Percentiles rank a stretch among this genome's conserved stretches.
Evolutionary conservation across 2,797 vertebrate genomes (phyloP).

Genomic region (Oreonectes daqikongensis): DNA sequence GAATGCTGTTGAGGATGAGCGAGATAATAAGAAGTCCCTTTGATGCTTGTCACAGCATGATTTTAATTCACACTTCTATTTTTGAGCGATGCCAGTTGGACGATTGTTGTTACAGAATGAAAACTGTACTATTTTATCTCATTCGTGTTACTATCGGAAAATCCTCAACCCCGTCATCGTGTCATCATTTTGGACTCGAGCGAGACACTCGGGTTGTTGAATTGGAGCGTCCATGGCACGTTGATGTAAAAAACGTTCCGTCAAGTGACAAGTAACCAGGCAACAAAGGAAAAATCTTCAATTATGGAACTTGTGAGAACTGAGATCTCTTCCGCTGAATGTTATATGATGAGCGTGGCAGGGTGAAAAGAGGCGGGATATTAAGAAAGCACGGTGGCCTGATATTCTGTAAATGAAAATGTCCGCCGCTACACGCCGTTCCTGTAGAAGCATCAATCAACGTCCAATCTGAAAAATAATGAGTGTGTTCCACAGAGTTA

Average conservation of each 20-base stretch:
- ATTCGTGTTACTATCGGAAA: not conserved
- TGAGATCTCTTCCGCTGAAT: not conserved
- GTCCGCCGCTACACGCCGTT: not conserved
- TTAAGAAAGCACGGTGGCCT: conserved; percentile 8
- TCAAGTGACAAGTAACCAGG: conserved; percentile 24
- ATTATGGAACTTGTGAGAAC: conserved; percentile 20
- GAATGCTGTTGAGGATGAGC: conserved; percentile 45
- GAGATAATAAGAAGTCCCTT: conserved; percentile 38
- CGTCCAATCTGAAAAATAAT: conserved; percentile 30
- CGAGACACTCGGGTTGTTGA: not conserved
- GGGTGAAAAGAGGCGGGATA: conserved; percentile 17
- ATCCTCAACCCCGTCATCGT: not conserved
- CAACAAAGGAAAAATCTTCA: conserved; percentile 12
- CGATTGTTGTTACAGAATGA: conserved; percentile 16
- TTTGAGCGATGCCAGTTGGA: not conserved
- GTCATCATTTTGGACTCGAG: not conserved
- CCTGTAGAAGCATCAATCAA: conserved; percentile 35
- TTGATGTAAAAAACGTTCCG: not conserved
- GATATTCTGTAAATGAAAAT: conserved; percentile 31
- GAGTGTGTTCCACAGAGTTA: conserved; percentile 6
- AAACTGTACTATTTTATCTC: conserved; percentile 1
- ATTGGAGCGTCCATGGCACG: not conserved
- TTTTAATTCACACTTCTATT: conserved; percentile 45
- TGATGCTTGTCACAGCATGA: conserved; percentile 41
- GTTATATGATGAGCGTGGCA: conserved; percentile 14